A percentile compares a stretch with the other conserved stretches of the same genome.
These are phyloP conservation scores for Drosophila rhopaloa DNA, from an alignment of 1,140 invertebrate species.

Conservation along the genomic window DNA sequence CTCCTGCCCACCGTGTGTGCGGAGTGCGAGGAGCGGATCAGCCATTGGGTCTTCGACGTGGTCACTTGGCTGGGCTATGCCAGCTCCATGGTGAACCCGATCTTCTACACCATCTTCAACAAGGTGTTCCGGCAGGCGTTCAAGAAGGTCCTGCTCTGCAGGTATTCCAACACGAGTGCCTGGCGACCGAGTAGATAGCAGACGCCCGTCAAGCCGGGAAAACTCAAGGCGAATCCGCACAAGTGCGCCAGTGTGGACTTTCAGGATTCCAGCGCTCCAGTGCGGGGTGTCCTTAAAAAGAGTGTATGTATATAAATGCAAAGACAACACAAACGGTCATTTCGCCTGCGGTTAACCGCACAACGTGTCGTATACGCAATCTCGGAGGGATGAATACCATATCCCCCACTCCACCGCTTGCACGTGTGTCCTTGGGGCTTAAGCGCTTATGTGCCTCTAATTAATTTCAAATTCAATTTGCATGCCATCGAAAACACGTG, in stretches of 20 bases:
- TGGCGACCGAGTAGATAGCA: slow-evolving; percentile 86
- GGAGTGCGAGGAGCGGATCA: slow-evolving; percentile 90
- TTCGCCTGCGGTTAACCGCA: slow-evolving; percentile 41
- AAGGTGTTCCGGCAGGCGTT: slow-evolving; percentile 96
- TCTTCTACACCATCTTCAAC: slow-evolving; percentile 98
- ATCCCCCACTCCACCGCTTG: neutral
- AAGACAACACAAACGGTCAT: neutral
- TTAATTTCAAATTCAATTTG: slow-evolving; percentile 82
- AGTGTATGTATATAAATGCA: slow-evolving; percentile 42
- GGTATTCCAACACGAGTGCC: slow-evolving; percentile 87
- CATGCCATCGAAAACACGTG: slow-evolving; percentile 55
- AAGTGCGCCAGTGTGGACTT: slow-evolving; percentile 70
- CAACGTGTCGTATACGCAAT: slow-evolving; percentile 52
- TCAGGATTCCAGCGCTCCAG: slow-evolving; percentile 42
- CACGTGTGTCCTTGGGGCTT: slow-evolving; percentile 43
- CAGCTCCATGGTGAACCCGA: slow-evolving; percentile 96
- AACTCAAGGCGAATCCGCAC: slow-evolving; percentile 55
- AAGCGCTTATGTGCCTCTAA: slow-evolving; percentile 59
- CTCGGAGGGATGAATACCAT: neutral
- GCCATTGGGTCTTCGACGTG: slow-evolving; percentile 92
- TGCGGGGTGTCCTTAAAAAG: slow-evolving; percentile 42
- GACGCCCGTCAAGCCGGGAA: slow-evolving; percentile 61
- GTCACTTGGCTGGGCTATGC: slow-evolving; percentile 96
- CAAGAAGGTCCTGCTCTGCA: slow-evolving; percentile 93
- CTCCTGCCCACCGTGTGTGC: slow-evolving; percentile 91